Evolutionary conservation across 2,797 vertebrate species (phyloP).

Genomic region (Acropternis orthonyx): DNA sequence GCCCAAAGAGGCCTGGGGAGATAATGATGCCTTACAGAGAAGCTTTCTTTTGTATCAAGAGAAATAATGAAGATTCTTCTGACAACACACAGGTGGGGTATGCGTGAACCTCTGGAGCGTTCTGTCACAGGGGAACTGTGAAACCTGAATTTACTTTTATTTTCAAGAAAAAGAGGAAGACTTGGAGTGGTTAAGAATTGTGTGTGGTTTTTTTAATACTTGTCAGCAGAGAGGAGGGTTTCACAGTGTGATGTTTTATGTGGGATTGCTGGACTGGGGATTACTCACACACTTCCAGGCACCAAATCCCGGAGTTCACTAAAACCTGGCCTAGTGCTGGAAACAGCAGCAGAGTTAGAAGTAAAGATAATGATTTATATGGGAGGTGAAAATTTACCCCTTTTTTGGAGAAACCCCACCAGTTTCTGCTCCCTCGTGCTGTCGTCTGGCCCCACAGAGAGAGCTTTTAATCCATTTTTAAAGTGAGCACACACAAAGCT

Average conservation of each 20-base stretch:
- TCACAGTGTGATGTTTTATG: not conserved
- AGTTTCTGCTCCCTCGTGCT: not conserved
- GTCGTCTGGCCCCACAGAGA: not conserved
- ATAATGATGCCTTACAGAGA: not conserved
- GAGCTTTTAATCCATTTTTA: conserved; percentile 12
- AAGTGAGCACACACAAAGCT: not conserved
- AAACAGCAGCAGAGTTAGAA: not conserved
- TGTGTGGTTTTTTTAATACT: conserved; percentile 17
- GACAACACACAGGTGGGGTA: not conserved
- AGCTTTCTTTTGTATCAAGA: not conserved
- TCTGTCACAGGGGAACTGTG: not conserved
- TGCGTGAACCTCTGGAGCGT: not conserved
- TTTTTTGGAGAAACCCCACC: not conserved
- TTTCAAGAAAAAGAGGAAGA: not conserved
- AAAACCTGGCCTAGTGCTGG: not conserved
- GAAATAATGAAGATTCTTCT: not conserved
- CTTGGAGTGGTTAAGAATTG: not conserved
- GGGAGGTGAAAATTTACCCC: not conserved
- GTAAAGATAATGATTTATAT: not conserved
- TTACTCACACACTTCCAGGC: not conserved
- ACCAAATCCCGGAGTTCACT: not conserved
- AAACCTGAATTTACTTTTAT: conserved; percentile 30
- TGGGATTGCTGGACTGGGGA: not conserved
- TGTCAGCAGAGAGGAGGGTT: conserved; percentile 17
- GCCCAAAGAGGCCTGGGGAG: not conserved